Base-by-base conservation (phyloP, 2,797 vertebrate species). In the Malurus leucopterus region DNA sequence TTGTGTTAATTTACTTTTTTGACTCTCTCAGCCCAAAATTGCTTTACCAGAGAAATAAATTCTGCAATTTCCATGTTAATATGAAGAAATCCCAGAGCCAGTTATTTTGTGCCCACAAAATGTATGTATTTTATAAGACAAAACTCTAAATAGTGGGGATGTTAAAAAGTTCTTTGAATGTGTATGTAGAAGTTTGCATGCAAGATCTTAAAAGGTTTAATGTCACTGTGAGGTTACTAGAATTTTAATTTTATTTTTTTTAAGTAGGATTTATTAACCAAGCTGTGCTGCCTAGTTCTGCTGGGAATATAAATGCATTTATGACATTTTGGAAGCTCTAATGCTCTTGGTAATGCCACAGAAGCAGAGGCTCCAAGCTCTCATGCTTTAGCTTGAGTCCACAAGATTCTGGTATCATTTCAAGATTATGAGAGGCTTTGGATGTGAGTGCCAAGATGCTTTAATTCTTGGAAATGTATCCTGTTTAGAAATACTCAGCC, bases 401-500 rank as follows among this genome's bases (percentile, higher is more conserved):
- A 19, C 32, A 38, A 68, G 54, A 36, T 8, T n/a, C 6, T 27
- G 51, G 9, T 87, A 5, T 70, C 17, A 75, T 91, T 58, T 86
- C 46, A 57, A 54, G 76, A 57, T 43, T 34, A 15, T 32, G 34
- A 81, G 73, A 89, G 58, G 26, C 59, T 81, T 75, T 2, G 8
- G 53, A 59, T 46, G 41, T n/a, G 63, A 85, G 23, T 44, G 49
- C 82, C 67, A 78, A 50, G 43, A 40, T 81, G 49, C 53, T 86
- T 84, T 32, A 83, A 63, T 77, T 93, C 70, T 89, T 90, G 82
- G 79, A 94, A 86, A 41, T 58, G 29, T 44, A 27, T 84, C 73
- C 78, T 73, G 59, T 86, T 90, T 87, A 81, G 63, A 91, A 89
- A 54, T 76, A 15, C 70, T 74, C 47, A 41, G 69, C 67, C 40